These are phyloP conservation scores for Archips xylosteana DNA, from an alignment of 2,888 invertebrate genomes.

Conservation along the genomic window DNA sequence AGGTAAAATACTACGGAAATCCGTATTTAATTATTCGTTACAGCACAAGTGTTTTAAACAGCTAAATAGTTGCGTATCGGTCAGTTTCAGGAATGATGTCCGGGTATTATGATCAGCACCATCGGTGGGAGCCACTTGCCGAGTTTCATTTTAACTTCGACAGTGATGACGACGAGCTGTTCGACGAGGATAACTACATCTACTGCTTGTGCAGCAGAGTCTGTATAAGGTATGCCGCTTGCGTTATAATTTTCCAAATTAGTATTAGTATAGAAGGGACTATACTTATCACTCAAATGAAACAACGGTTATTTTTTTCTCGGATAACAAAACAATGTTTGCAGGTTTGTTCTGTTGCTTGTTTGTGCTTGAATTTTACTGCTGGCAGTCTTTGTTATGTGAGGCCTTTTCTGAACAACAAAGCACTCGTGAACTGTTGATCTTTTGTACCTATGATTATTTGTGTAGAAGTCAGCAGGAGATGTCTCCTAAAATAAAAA, in stretches of 20 bases:
- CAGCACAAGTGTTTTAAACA: background rate
- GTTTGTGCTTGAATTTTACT: background rate
- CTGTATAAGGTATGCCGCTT: conserved; percentile 86
- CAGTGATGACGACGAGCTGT: conserved; percentile 64
- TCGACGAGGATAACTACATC: conserved; percentile 81
- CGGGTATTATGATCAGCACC: conserved; percentile 73
- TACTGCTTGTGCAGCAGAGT: conserved; percentile 90
- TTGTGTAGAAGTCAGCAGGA: no score
- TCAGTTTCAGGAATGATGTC: conserved; percentile 65
- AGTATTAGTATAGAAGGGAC: no score
- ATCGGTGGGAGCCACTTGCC: conserved; percentile 89
- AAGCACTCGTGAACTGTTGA: no score
- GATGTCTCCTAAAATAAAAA: no score
- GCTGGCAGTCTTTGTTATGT: background rate
- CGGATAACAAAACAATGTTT: background rate
- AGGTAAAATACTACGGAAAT: background rate
- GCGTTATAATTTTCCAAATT: background rate
- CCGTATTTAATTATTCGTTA: background rate
- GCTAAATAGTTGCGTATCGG: conserved; percentile 4
- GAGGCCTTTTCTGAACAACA: background rate
- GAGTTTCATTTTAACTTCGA: conserved; percentile 84
- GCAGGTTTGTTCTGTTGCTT: background rate
- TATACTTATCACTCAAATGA: background rate
- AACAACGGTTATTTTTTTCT: background rate
- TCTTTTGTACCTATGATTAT: no score